A percentile compares a stretch with the other conserved stretches of the same genome.
phyloP scores from a whole-genome alignment of 2,113 vertebrate species.

The Geococcyx californianus region DNA sequence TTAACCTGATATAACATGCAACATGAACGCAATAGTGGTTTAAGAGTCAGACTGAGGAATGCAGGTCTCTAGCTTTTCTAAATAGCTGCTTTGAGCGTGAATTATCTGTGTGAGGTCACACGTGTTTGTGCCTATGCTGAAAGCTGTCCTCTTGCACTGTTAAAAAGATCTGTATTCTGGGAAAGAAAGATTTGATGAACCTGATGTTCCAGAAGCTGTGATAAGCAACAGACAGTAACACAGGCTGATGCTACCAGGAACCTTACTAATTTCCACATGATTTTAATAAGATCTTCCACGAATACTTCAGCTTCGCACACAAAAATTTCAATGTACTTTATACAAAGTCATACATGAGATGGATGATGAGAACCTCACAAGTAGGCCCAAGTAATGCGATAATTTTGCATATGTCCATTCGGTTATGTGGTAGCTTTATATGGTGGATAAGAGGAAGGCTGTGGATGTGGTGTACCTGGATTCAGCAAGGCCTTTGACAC shows the following conservation, averaged over 20 bases:
- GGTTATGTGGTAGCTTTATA: not conserved
- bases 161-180: not conserved
- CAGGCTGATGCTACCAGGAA: not conserved
- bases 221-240: not conserved
- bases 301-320: not conserved
- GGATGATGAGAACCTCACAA: not conserved
- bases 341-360: not conserved
- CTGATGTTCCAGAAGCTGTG: not conserved
- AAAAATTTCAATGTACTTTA: not conserved
- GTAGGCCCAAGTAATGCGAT: not conserved
- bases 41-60: not conserved
- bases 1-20: not conserved
- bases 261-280: not conserved
- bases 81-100: not conserved
- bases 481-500: too few species aligned
- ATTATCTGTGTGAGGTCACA: not conserved
- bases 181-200: not conserved
- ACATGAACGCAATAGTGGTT: not conserved
- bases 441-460: too few species aligned
- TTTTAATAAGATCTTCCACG: not conserved
- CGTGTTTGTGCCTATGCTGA: not conserved
- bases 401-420: not conserved
- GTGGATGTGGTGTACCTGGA: too few species aligned
- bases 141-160: not conserved
- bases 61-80: not conserved